phyloP scores from a whole-genome alignment of 2,113 vertebrate species.

The Pangasianodon hypophthalmus region DNA sequence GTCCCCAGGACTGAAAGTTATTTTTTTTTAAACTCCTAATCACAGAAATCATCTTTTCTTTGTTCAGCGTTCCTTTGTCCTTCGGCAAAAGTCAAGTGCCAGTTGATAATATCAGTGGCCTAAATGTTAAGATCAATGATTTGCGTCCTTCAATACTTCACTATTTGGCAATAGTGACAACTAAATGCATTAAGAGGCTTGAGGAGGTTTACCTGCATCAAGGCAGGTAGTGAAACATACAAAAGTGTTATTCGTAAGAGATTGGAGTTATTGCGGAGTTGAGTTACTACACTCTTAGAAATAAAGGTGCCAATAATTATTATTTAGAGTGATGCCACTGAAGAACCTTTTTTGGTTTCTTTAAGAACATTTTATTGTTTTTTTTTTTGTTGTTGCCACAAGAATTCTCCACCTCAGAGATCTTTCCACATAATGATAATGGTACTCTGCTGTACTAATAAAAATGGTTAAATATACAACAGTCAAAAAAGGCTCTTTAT shows the following conservation, averaged over 20 bases:
- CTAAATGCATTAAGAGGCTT: slow-evolving; percentile 38
- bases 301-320: background rate
- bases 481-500: too few relatives aligned
- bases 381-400: background rate
- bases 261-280: background rate
- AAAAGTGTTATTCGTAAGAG: background rate
- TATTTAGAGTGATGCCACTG: background rate
- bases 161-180: slow-evolving; percentile 37
- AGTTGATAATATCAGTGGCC: slow-evolving; percentile 55
- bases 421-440: background rate
- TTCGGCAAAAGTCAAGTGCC: slow-evolving; percentile 62
- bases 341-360: background rate
- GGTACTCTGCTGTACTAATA: background rate
- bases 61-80: slow-evolving; percentile 66
- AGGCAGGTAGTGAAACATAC: slow-evolving; percentile 5
- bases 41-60: slow-evolving; percentile 73
- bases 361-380: background rate
- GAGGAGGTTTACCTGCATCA: slow-evolving; percentile 28
- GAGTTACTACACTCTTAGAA: background rate
- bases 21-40: slow-evolving; percentile 73
- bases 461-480: background rate
- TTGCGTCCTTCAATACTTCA: slow-evolving; percentile 44
- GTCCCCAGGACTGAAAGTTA: slow-evolving; percentile 75
- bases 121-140: slow-evolving; percentile 52
- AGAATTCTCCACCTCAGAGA: background rate